These are phyloP conservation scores for Euthynnus affinis DNA, from an alignment of 2,797 vertebrate species.

Conservation along the genomic window DNA sequence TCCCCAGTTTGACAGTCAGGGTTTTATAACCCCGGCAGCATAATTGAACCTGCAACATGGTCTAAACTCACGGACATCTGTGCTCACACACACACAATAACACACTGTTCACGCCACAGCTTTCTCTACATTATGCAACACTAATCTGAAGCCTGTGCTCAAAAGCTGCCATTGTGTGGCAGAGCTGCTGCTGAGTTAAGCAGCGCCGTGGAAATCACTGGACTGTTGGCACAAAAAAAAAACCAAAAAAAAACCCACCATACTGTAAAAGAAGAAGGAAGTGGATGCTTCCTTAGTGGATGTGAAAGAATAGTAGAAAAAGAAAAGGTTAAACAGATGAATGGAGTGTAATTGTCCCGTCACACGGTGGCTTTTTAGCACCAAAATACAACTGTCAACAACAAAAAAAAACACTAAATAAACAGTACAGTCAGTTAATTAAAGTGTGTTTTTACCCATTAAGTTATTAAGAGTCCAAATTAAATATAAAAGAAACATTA, in stretches of 20 bases:
- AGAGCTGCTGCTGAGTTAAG: slow-evolving; percentile 8
- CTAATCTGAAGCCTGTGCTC: slow-evolving; percentile 34
- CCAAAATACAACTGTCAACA: no score
- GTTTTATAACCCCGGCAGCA: background rate
- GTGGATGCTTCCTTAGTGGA: background rate
- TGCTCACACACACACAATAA: slow-evolving; percentile 8
- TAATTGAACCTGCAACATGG: slow-evolving; percentile 19
- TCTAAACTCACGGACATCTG: slow-evolving; percentile 24
- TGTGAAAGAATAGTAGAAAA: no score
- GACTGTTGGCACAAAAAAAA: background rate
- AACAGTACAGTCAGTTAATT: no score
- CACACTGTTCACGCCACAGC: slow-evolving; percentile 20
- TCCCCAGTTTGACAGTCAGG: background rate
- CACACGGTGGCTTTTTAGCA: background rate
- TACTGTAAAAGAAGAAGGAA: background rate
- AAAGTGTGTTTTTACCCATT: no score
- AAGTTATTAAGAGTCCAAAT: no score
- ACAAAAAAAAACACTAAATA: no score
- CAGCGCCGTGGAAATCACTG: slow-evolving; percentile 10
- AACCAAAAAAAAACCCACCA: background rate
- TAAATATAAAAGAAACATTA: no score
- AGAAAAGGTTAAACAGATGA: background rate
- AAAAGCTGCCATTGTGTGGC: slow-evolving; percentile 37
- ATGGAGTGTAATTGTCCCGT: background rate
- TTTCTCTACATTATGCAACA: slow-evolving; percentile 48